These are phyloP conservation scores for Madoqua kirkii DNA, from an alignment of 2,113 vertebrate genomes.

Conservation along the genomic window DNA sequence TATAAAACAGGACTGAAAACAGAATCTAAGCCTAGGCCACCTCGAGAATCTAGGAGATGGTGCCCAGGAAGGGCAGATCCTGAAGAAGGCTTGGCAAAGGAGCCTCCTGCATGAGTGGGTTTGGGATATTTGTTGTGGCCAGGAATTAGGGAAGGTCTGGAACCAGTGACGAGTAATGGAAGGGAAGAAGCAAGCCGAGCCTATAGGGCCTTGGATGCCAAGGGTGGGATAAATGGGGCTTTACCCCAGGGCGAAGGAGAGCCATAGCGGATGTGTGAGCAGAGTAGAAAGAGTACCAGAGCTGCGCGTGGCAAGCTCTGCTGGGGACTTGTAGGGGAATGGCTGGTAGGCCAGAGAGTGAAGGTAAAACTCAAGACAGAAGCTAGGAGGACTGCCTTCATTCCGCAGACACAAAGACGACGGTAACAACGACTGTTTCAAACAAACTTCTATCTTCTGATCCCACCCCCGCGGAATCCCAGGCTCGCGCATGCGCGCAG, in stretches of 20 bases:
- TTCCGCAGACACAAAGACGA: not conserved
- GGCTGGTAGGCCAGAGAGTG: not conserved
- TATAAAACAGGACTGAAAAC: not conserved
- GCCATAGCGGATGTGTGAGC: not conserved
- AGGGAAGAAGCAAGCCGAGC: not conserved
- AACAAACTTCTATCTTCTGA: not conserved
- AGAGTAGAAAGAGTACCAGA: accelerated
- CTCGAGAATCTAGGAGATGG: not conserved
- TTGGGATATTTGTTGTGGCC: not conserved
- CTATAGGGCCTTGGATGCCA: too few relatives aligned
- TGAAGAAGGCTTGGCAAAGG: not conserved
- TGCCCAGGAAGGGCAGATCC: not conserved
- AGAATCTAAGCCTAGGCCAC: not conserved
- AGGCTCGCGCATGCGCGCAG: not conserved
- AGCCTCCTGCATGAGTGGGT: not conserved
- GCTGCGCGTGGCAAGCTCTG: not conserved
- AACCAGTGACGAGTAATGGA: not conserved
- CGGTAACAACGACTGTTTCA: too few relatives aligned
- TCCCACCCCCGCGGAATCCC: not conserved
- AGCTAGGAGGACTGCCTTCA: not conserved
- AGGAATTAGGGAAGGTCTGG: too few relatives aligned
- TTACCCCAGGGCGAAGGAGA: not conserved
- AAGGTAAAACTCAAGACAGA: not conserved
- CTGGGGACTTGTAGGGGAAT: not conserved
- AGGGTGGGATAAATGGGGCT: not conserved